phyloP scores from a whole-genome alignment of 2,888 invertebrate species.

The Cataglyphis rosenhaueri region DNA sequence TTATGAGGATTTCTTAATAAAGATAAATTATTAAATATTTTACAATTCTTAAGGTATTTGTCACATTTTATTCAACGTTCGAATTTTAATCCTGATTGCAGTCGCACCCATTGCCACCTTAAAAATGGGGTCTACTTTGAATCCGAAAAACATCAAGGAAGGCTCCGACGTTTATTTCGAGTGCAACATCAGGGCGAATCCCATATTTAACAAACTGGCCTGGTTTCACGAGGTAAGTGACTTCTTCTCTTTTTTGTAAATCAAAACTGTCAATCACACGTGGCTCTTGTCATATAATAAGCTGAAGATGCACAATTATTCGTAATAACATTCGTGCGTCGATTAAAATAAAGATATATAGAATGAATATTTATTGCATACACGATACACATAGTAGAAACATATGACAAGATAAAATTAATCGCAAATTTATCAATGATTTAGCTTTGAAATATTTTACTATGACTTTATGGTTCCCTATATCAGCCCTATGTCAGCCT shows the following conservation, averaged over 20 bases:
- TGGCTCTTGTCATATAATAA: not conserved
- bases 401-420: not conserved
- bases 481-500: not conserved
- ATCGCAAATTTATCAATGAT: not conserved
- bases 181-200: conserved; percentile 94
- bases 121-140: conserved; percentile 93
- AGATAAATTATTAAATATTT: not conserved
- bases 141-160: conserved; percentile 95
- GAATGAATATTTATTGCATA: not conserved
- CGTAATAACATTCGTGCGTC: not conserved
- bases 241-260: not conserved
- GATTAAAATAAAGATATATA: conserved; percentile 6
- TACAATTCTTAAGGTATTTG: not conserved
- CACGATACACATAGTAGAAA: not conserved
- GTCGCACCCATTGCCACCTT: conserved; percentile 93
- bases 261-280: not conserved
- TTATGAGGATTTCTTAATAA: not conserved
- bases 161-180: conserved; percentile 96
- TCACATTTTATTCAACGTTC: not conserved
- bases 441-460: not conserved
- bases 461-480: not conserved
- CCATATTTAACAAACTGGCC: conserved; percentile 92
- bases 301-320: conserved; percentile 2
- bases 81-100: conserved; percentile 85
- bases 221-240: conserved; percentile 94